These are phyloP conservation scores for Eupeodes luniger DNA, from an alignment of 2,888 invertebrate species.

Conservation along the genomic window DNA sequence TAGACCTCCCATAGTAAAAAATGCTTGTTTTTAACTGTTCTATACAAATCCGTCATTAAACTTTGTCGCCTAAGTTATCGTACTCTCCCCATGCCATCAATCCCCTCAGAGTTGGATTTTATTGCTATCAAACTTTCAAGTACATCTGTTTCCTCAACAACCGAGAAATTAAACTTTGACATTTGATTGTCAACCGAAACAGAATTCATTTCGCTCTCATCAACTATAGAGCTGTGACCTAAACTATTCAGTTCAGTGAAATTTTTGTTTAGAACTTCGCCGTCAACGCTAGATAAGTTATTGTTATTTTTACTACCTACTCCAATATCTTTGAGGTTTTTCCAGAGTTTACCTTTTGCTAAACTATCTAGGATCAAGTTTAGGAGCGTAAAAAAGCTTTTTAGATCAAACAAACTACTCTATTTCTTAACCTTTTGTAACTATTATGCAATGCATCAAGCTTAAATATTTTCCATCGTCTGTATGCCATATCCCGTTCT, in stretches of 20 bases:
- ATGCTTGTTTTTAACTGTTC: too few relatives aligned
- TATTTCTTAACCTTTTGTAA: background rate
- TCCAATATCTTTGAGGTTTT: background rate
- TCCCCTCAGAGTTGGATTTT: background rate
- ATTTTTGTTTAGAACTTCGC: too few relatives aligned
- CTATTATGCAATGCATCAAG: background rate
- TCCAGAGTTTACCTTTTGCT: background rate
- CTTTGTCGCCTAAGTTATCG: too few relatives aligned
- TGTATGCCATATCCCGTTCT: background rate
- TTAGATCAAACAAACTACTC: background rate
- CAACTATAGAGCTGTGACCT: background rate
- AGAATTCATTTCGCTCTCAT: background rate
- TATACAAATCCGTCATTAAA: too few relatives aligned
- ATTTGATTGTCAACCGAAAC: background rate
- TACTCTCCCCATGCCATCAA: background rate
- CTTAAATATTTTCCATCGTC: background rate
- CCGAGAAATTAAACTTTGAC: background rate
- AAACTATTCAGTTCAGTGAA: background rate
- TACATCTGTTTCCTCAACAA: background rate
- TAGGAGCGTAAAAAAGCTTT: background rate
- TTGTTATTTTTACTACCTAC: background rate
- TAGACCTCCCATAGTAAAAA: too few relatives aligned
- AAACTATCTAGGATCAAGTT: background rate
- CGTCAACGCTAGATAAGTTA: background rate
- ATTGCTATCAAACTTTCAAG: background rate